Evolutionary conservation across 2,888 invertebrate genomes (phyloP).

Genomic region (Caenorhabditis sp.): DNA sequence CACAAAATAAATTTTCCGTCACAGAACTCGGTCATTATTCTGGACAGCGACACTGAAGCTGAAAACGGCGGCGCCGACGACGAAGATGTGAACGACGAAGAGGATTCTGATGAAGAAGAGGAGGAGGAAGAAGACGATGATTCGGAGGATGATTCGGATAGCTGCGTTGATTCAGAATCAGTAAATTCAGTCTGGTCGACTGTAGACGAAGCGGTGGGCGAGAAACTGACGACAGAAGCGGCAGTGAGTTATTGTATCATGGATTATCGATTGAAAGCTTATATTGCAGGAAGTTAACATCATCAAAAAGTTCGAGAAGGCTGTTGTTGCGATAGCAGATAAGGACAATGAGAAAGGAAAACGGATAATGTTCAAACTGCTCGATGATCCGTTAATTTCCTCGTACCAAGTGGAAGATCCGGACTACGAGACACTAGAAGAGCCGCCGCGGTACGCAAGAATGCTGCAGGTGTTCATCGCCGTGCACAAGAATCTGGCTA

Average conservation of each 20-base stretch:
- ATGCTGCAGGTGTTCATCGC: slow-evolving; percentile 63
- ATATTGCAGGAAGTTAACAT: slow-evolving; percentile 60
- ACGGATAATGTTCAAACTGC: slow-evolving; percentile 43
- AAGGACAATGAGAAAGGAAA: slow-evolving; percentile 45
- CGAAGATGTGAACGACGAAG: slow-evolving; percentile 35
- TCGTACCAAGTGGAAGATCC: slow-evolving; percentile 18
- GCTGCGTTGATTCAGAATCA: slow-evolving; percentile 40
- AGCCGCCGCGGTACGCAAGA: slow-evolving; percentile 46
- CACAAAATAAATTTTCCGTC: not conserved
- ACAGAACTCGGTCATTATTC: slow-evolving; percentile 38
- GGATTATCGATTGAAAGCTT: not conserved
- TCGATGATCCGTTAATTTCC: slow-evolving; percentile 53
- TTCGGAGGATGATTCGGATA: slow-evolving; percentile 35
- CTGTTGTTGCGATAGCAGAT: slow-evolving; percentile 53
- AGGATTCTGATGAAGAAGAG: slow-evolving; percentile 40
- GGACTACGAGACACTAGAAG: slow-evolving; percentile 47
- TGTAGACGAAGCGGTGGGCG: slow-evolving; percentile 42
- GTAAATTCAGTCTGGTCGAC: slow-evolving; percentile 60
- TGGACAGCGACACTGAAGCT: slow-evolving; percentile 48
- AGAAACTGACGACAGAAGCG: slow-evolving; percentile 39
- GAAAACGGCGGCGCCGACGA: slow-evolving; percentile 38
- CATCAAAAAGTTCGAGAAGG: slow-evolving; percentile 53
- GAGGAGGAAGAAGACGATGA: slow-evolving; percentile 30
- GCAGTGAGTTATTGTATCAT: slow-evolving; percentile 14
- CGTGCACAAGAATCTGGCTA: slow-evolving; percentile 63